Evolutionary conservation across 2,797 vertebrate genomes (phyloP).

Genomic region (Mormyrops attenuatus): DNA sequence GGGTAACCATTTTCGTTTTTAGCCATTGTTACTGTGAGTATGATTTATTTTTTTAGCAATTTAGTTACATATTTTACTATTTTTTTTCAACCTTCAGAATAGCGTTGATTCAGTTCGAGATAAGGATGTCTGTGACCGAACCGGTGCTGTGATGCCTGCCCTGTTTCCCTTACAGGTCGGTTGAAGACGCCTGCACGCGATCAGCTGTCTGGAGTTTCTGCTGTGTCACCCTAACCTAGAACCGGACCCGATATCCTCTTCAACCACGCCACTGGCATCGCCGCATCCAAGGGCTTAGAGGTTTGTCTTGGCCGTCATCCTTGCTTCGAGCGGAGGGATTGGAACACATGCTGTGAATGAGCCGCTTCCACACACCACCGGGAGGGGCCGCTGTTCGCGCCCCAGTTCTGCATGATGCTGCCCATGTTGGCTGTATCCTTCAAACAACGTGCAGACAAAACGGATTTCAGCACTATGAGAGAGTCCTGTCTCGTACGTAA

Average conservation of each 20-base stretch:
- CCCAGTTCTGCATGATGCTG: neutral
- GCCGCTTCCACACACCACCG: neutral
- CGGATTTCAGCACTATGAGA: no score
- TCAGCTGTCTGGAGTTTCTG: conserved; percentile 77
- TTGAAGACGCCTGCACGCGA: conserved; percentile 80
- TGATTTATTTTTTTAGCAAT: neutral
- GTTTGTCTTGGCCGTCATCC: conserved; percentile 50
- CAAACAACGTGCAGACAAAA: no score
- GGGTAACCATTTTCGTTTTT: neutral
- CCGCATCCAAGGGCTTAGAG: conserved; percentile 89
- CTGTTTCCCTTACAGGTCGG: conserved; percentile 66
- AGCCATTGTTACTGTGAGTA: neutral
- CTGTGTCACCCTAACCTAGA: conserved; percentile 60
- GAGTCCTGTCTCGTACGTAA: no score
- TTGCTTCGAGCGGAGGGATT: neutral
- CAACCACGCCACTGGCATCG: conserved; percentile 81
- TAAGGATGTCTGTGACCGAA: neutral
- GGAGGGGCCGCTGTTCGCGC: neutral
- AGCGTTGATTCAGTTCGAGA: neutral
- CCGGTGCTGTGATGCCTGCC: neutral
- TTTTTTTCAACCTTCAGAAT: conserved; percentile 22
- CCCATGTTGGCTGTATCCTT: no score
- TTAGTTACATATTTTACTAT: neutral
- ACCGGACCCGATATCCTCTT: conserved; percentile 62
- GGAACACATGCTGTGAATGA: neutral